Evolutionary conservation across 2,113 vertebrate genomes (phyloP), one percentile per base, ranked within the genome.

Genomic region (Grammomys surdaster): DNA sequence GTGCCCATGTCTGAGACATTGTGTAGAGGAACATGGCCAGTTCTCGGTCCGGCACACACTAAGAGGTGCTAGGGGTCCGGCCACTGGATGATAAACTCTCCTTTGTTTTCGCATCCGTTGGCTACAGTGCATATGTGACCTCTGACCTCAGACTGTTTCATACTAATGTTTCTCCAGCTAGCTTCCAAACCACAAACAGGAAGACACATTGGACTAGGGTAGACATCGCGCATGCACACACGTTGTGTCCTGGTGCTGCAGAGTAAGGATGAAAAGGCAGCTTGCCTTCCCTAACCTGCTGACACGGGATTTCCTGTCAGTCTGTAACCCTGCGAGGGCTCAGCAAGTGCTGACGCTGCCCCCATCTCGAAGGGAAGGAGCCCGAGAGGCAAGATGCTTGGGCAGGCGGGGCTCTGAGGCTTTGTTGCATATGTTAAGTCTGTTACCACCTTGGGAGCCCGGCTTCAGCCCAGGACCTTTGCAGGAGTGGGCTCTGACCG

Each of bases 391-490:
- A 6, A 13, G 31, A 14, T 3, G 63, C 20, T 63, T 11, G 20
- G 9, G 24, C 70, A 4, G 0, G 24, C 70, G 3, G 0, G 19
- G 19, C 63, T 20, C 4, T 20, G 6, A 0, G 51, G 51, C 51
- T 51, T 51, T 51, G 51, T 51, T 51, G 51, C 51, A 8, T 51
- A 51, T 51, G 51, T 51, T 51, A 69, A 22, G 24, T 54, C 60
- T 46, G 3, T n/a, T 31, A 3, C 36, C 51, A 1, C 84, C 8
- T 8, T 40, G 2, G 82, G 7, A 80, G 43, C 33, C 1, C 8
- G 48, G 40, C 48, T 65, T 75, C 43, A 51, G 24, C 65, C 51
- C 14, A 58, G 82, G 31, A 19, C 36, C 19, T 40, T 58, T 43
- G 70, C 40, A 46, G 8, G 13, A 67, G 33, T 22, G n/a, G 51